Conservation (phyloP, 92 coral and sea anemone genomes). For the Ricordea florida region DNA sequence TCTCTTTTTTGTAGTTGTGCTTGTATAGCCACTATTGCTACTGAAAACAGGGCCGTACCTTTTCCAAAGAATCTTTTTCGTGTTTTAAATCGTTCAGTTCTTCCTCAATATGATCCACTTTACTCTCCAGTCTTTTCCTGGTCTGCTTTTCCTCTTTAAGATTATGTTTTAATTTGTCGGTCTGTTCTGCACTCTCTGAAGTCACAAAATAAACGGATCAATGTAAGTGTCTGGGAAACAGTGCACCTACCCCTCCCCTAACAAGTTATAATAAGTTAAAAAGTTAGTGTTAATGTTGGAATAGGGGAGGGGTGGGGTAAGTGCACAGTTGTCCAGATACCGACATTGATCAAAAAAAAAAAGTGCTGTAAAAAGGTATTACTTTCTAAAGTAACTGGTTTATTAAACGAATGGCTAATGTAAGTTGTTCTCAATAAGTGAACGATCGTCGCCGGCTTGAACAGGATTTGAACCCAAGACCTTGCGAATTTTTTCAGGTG, state of each 20-base stretch:
- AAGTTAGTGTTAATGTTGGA: no score
- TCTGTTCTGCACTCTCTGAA: slow-evolving; percentile 75
- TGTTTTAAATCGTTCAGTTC: slow-evolving; percentile 85
- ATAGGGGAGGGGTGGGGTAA: no score
- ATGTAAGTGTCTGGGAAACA: neutral
- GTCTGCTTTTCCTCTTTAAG: slow-evolving; percentile 90
- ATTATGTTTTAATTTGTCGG: slow-evolving; percentile 67
- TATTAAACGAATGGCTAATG: neutral
- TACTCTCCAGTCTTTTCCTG: slow-evolving; percentile 87
- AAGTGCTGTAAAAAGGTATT: neutral
- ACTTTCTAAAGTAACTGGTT: neutral
- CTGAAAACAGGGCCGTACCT: slow-evolving; percentile 65
- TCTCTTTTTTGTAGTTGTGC: no score
- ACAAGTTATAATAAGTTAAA: no score
- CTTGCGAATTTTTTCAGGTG: no score
- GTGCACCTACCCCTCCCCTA: no score
- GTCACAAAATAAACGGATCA: neutral
- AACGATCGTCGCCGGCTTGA: no score
- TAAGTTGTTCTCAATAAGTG: no score
- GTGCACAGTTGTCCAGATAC: no score
- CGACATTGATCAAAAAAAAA: neutral
- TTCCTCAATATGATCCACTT: slow-evolving; percentile 83
- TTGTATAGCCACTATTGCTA: no score
- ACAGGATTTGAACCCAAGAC: no score
- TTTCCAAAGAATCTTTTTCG: slow-evolving; percentile 91